Conservation (phyloP, 2,888 invertebrate genomes). For the Dynastes tityus region DNA sequence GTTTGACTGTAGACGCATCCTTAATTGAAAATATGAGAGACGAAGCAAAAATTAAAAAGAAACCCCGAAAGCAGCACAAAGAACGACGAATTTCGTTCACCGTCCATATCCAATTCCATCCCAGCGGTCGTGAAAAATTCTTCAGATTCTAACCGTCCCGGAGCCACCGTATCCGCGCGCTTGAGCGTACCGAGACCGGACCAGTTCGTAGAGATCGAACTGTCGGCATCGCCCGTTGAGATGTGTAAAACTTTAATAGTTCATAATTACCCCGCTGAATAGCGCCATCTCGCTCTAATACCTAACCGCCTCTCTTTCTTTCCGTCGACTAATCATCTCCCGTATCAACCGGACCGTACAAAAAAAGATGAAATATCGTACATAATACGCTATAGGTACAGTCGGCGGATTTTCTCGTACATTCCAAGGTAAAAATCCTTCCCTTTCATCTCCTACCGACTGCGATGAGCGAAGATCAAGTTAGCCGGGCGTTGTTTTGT, state of each 20-base stretch:
- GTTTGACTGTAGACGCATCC: too few species aligned
- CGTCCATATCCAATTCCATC: slow-evolving; percentile 8
- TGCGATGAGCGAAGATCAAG: not conserved
- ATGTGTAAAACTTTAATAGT: slow-evolving; percentile 63
- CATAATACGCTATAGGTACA: slow-evolving; percentile 38
- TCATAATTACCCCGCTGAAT: slow-evolving; percentile 61
- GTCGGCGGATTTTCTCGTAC: slow-evolving; percentile 13
- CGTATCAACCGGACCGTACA: slow-evolving; percentile 51
- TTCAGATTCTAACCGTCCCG: not conserved
- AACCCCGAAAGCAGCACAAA: too few species aligned
- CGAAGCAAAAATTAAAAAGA: too few species aligned
- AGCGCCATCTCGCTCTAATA: slow-evolving; percentile 53
- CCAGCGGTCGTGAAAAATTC: slow-evolving; percentile 10
- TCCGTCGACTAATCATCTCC: slow-evolving; percentile 56
- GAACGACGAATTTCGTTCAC: not conserved
- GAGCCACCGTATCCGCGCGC: not conserved
- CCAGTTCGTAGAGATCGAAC: slow-evolving; percentile 20
- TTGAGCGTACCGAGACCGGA: slow-evolving; percentile 7
- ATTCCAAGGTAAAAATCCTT: slow-evolving; percentile 50
- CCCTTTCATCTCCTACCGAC: slow-evolving; percentile 40
- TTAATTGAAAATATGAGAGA: too few species aligned
- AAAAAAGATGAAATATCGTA: slow-evolving; percentile 53
- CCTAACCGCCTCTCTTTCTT: slow-evolving; percentile 51
- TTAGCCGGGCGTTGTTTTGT: not conserved
- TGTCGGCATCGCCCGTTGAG: slow-evolving; percentile 46